Conservation (phyloP, 2,888 invertebrate genomes). For the Penaeus monodon region DNA sequence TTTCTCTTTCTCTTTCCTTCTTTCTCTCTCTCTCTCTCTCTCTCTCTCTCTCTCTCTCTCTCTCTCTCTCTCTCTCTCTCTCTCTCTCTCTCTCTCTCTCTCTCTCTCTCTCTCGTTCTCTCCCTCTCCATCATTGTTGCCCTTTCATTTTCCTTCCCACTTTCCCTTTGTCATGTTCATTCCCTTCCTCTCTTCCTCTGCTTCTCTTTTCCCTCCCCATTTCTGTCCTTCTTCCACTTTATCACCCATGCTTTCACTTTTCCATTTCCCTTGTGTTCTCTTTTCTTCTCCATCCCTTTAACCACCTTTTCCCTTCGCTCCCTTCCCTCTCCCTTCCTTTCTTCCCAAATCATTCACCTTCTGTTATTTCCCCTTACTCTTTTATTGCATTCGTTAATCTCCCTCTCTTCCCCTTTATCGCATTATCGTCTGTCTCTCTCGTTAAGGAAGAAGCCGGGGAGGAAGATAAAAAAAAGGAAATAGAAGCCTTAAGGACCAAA, state of each 20-base stretch:
- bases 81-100: constrained; percentile 6
- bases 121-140: too few species aligned
- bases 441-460: too few species aligned
- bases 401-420: neutral
- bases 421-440: neutral
- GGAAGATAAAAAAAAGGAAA: too few species aligned
- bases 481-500: too few species aligned
- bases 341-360: neutral
- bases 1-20: neutral
- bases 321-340: neutral
- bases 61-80: neutral
- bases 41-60: neutral
- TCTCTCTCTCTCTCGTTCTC: neutral
- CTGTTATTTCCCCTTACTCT: neutral
- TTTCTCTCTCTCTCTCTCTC: neutral
- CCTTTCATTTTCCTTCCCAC: too few species aligned
- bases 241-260: too few species aligned
- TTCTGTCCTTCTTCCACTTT: too few species aligned
- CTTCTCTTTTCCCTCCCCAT: too few species aligned
- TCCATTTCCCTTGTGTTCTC: too few species aligned
- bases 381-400: neutral
- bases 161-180: too few species aligned
- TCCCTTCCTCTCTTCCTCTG: too few species aligned
- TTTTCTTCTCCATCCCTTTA: too few species aligned
- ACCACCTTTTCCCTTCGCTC: neutral